Evolutionary conservation across 2,888 invertebrate species (phyloP), one percentile per base, ranked within the genome.

Genomic region (Trileptium ribeirensis): DNA sequence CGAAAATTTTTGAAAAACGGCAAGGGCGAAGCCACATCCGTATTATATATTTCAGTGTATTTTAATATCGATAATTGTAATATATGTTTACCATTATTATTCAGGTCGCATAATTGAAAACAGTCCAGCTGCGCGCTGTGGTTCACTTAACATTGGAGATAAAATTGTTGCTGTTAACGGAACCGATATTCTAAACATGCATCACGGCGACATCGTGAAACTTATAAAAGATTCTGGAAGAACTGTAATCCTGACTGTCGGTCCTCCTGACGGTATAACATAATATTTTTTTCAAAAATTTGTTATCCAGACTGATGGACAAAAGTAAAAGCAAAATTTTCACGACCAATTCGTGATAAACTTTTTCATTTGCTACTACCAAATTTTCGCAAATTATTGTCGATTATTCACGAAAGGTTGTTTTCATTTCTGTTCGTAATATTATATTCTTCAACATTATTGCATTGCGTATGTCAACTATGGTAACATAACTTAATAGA

Each of bases 181-280:
- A 83, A 93, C 94, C 80, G 93, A 95, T 87, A 96, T 98, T 85
- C 93, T 94, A 83, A 93, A 94, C 88, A 92, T 97, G 89, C 94
- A 94, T 85, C 98, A 98, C 88, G 96, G 96, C 40, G 96, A 97
- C 87, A 96, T 98, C 82, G 97, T 98, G 1, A 95, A 96, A 88
- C 92, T 98, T 83, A 98, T 98, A 87, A 98, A 97, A 90, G 96
- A 95, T 88, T 97, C 97, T 0, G 97, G 97, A 34, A 92, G 94
- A 84, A 92, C 94, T 77, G 96, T 97, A 36, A 82, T 85, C 3
- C 86, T 90, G 38, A 90, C 90, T 29, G 88, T 90, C 29, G 89
- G 89, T 19, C 87, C 89, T 40, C 89, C 89, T 0, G 84, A 82
- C 67, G 83, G 83, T 33, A 82, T 82, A 70, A 51, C 24, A 15